phyloP scores from a whole-genome alignment of 2,113 vertebrate species.

The Polypterus senegalus region DNA sequence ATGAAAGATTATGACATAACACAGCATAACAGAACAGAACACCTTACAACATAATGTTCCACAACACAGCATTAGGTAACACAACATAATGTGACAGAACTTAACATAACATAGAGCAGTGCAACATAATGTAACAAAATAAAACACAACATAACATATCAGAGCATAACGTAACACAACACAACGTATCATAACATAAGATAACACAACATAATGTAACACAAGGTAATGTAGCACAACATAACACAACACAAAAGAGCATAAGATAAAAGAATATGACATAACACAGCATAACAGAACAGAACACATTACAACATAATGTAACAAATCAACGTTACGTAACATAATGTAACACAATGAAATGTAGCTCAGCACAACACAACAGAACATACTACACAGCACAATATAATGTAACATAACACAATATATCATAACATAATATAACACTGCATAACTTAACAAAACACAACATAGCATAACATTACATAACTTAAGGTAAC shows the following conservation, averaged over 20 bases:
- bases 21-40: neutral
- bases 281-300: neutral
- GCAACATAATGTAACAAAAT: neutral
- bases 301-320: neutral
- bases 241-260: neutral
- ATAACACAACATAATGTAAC: neutral
- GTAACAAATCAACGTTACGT: neutral
- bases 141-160: neutral
- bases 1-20: neutral
- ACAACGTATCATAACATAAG: neutral
- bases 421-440: neutral
- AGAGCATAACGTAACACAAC: neutral
- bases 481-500: neutral
- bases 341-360: neutral
- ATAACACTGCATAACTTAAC: neutral
- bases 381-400: neutral
- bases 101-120: neutral
- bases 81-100: too few species aligned
- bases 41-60: neutral
- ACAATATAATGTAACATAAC: neutral
- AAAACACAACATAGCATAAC: neutral
- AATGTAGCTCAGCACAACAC: neutral
- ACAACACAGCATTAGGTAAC: neutral
- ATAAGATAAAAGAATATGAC: neutral
- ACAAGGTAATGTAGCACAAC: neutral